These are phyloP conservation scores for Stegophylla sp. DNA, from an alignment of 2,888 invertebrate species.

Conservation along the genomic window DNA sequence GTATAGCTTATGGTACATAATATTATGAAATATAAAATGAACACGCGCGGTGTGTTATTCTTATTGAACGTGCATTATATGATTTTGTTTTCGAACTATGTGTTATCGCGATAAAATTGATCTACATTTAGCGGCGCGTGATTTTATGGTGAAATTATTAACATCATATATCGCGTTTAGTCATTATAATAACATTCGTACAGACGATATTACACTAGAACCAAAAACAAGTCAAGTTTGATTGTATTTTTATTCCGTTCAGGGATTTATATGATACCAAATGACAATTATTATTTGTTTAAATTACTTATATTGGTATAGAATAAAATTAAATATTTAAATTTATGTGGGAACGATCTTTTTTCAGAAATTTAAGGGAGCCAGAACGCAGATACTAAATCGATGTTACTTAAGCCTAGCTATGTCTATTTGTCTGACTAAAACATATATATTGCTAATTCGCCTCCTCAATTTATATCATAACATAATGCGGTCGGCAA, in stretches of 20 bases:
- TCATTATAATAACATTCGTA: not conserved
- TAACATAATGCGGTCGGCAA: too few relatives aligned
- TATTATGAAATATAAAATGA: too few relatives aligned
- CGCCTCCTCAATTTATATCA: too few relatives aligned
- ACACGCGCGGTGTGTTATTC: not conserved
- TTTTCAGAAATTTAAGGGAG: too few relatives aligned
- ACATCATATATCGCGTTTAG: not conserved
- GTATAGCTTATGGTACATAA: too few relatives aligned
- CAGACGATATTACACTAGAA: not conserved
- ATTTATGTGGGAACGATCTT: too few relatives aligned
- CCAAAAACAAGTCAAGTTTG: not conserved
- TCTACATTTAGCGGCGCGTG: conserved; percentile 22
- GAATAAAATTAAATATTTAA: not conserved
- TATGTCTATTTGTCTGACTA: too few relatives aligned
- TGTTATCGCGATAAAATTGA: conserved; percentile 36
- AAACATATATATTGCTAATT: too few relatives aligned
- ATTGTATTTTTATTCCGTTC: not conserved
- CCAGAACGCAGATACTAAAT: too few relatives aligned
- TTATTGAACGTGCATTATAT: not conserved
- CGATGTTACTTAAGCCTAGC: too few relatives aligned
- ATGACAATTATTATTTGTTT: not conserved
- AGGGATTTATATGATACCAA: not conserved
- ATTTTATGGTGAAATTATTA: conserved; percentile 33
- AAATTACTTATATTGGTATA: not conserved
- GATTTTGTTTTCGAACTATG: conserved; percentile 11